phyloP scores from a whole-genome alignment of 2,888 invertebrate genomes.

The Agrilus cyanescens region DNA sequence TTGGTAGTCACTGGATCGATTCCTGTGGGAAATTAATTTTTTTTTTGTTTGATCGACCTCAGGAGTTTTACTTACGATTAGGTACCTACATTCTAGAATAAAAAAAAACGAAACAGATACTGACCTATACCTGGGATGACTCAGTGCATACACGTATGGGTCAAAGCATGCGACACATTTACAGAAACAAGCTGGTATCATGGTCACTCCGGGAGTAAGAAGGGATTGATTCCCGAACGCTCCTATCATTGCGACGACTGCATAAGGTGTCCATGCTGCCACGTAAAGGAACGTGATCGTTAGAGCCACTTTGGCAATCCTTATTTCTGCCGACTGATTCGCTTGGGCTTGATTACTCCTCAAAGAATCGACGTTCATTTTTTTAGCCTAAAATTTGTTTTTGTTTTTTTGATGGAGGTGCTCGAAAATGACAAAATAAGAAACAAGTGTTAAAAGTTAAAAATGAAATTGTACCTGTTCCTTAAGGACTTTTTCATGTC shows the following conservation, averaged over 20 bases:
- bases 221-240: constrained; percentile 66
- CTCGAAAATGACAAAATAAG: background rate
- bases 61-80: too few species aligned
- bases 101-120: constrained; percentile 4
- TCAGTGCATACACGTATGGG: constrained; percentile 83
- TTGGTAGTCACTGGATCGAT: too few species aligned
- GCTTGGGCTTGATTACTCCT: constrained; percentile 57
- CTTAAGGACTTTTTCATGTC: constrained; percentile 70
- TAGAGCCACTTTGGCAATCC: constrained; percentile 80
- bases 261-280: constrained; percentile 85
- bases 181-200: constrained; percentile 78
- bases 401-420: background rate
- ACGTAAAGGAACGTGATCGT: constrained; percentile 77
- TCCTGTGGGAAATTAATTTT: too few species aligned
- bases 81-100: too few species aligned
- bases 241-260: constrained; percentile 67
- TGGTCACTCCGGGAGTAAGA: constrained; percentile 65
- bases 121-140: constrained; percentile 78
- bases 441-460: constrained; percentile 2
- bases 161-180: constrained; percentile 86
- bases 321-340: constrained; percentile 63
- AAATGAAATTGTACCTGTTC: constrained; percentile 44
- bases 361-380: constrained; percentile 83
- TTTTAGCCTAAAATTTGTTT: constrained; percentile 51
- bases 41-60: too few species aligned